Evolutionary conservation across 64 coral and sea anemone genomes (phyloP).

Genomic region (Stichodactyla mertensii): DNA sequence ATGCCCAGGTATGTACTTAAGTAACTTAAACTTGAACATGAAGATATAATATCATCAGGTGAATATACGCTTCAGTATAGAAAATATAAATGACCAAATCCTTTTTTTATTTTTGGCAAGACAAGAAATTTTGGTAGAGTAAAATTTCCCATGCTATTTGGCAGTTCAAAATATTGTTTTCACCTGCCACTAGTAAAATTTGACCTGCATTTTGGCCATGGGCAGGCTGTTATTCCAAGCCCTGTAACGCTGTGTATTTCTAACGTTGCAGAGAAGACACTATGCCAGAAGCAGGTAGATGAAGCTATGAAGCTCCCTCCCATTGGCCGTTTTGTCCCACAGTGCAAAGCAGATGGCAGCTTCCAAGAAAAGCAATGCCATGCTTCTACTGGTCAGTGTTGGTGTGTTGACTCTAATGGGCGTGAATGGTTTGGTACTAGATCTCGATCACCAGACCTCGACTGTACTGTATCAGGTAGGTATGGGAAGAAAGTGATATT

Average conservation of each 20-base stretch:
- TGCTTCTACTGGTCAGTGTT: slow-evolving; percentile 79
- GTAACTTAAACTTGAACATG: not conserved
- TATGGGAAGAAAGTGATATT: not conserved
- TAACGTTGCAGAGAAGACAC: slow-evolving; percentile 39
- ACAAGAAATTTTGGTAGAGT: too few relatives aligned
- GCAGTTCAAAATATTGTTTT: too few relatives aligned
- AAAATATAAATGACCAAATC: too few relatives aligned
- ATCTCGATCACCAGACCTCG: slow-evolving; percentile 16
- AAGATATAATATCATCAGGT: too few relatives aligned
- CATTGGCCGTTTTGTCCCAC: slow-evolving; percentile 70
- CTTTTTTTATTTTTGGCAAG: too few relatives aligned
- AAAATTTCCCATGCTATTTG: too few relatives aligned
- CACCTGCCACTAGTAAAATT: too few relatives aligned
- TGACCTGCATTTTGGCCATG: too few relatives aligned
- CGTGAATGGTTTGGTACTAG: slow-evolving; percentile 62
- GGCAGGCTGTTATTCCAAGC: too few relatives aligned
- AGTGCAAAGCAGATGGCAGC: slow-evolving; percentile 75
- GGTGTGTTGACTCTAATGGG: slow-evolving; percentile 81
- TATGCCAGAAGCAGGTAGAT: slow-evolving; percentile 53
- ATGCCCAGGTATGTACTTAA: slow-evolving; percentile 38
- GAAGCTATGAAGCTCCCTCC: slow-evolving; percentile 70
- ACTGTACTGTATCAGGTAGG: slow-evolving; percentile 37
- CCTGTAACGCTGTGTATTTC: not conserved
- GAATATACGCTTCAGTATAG: too few relatives aligned
- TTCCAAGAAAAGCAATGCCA: slow-evolving; percentile 74